phyloP scores from a whole-genome alignment of 2,113 vertebrate species.

The Pteronura brasiliensis region DNA sequence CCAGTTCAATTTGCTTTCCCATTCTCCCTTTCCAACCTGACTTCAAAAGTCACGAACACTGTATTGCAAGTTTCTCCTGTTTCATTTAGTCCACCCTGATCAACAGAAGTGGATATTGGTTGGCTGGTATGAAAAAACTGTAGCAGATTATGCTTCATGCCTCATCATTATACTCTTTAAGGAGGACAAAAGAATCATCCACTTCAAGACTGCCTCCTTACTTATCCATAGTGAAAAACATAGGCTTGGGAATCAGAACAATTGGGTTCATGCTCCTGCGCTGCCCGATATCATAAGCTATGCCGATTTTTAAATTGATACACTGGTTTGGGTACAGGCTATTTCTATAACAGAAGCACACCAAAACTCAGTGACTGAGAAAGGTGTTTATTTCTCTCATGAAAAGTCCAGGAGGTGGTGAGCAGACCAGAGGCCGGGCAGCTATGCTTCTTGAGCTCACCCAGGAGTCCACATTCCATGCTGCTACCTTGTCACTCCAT shows the following conservation, averaged over 20 bases:
- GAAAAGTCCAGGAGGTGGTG: background rate
- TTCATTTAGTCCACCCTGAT: background rate
- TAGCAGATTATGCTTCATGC: background rate
- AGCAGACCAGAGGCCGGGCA: background rate
- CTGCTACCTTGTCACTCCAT: background rate
- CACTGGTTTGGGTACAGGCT: background rate
- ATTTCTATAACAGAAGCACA: background rate
- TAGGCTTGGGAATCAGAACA: background rate
- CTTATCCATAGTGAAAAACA: background rate
- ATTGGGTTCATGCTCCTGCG: background rate
- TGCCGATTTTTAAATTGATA: background rate
- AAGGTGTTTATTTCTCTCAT: background rate
- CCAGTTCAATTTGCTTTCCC: background rate
- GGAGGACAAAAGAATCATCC: background rate
- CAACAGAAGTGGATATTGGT: background rate
- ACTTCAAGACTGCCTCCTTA: background rate
- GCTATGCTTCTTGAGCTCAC: background rate
- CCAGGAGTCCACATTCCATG: background rate
- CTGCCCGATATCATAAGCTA: background rate
- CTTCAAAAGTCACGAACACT: background rate
- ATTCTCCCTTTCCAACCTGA: background rate
- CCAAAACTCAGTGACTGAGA: background rate
- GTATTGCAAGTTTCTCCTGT: background rate
- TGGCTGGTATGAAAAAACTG: background rate
- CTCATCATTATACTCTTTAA: background rate